Conservation (phyloP, 1,140 invertebrate genomes). For the Pachypeltis micranthus region DNA sequence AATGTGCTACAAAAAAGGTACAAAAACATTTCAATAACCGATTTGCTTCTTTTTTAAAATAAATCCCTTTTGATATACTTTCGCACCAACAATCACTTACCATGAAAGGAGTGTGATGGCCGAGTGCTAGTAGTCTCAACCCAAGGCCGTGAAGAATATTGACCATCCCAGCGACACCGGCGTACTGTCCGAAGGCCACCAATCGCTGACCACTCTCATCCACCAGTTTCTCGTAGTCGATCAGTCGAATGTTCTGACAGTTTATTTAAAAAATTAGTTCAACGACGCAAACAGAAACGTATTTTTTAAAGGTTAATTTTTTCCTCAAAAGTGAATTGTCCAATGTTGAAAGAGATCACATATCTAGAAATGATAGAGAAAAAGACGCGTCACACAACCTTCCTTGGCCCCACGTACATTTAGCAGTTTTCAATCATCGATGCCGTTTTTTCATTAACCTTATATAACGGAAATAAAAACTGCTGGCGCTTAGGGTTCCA, state of each 20-base stretch:
- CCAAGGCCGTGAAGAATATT: conserved; percentile 97
- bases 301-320: no score
- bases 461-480: no score
- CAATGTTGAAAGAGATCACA: no score
- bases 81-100: no score
- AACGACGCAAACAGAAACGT: conserved; percentile 22
- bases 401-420: no score
- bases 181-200: conserved; percentile 98
- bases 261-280: no score
- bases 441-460: no score
- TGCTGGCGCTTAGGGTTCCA: no score
- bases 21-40: conserved; percentile 9
- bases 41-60: neutral
- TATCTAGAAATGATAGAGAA: no score
- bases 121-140: conserved; percentile 81
- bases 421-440: no score
- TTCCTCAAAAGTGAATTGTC: no score
- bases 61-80: neutral
- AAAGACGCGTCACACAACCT: no score
- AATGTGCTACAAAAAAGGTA: conserved; percentile 62
- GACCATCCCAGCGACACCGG: conserved; percentile 96
- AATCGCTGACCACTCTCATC: conserved; percentile 78
- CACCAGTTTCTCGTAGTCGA: conserved; percentile 96
- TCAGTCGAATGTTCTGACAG: conserved; percentile 78
- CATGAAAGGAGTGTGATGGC: conserved; percentile 99